Base-by-base conservation (phyloP, 2,888 invertebrate genomes). In the Troides helena region DNA sequence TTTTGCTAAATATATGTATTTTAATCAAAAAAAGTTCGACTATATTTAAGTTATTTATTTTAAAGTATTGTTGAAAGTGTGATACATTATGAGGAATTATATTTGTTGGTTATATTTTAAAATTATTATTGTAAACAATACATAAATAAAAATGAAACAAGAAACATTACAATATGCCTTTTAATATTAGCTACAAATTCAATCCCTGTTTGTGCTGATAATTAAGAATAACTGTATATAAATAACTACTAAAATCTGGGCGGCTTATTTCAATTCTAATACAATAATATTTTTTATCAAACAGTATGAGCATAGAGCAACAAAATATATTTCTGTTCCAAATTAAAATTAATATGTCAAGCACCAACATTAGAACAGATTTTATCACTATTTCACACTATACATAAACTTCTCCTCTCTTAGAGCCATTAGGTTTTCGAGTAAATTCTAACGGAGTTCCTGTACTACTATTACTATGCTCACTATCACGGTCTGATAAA, bases 371-470 rank as follows among this genome's bases (percentile, higher is more conserved):
- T 62, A 58, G 66, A 62, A 65, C 62, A 61, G 39, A 60, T 59
- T 69, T 69, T 43, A 69, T 58, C 66, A 58, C 61, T 50, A 53
- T 21, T 56, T 17, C 7, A 30, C 12, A 25, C 80, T 83, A 92
- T 66, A 91, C 92, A 74, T 92, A 92, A 59, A 92, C 92, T 76
- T 91, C 91, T 70, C 92, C 91, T 71, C 92, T 82, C 73, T 90
- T 90, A 53, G 90, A 86, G 73, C 83, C 80, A 73, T 81, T 85
- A 18, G 83, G 82, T 79, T 88, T 86, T 50, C 87, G 78, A 10
- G 78, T 77, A 65, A 86, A 83, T 63, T 87, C 86, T 1, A 85
- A 80, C 1, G 85, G 83, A 4, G 85, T 85, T 36, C 81, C 82
- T 12, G 81, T 81, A 71, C 82, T 77, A 36, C 79, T 73, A 30